Evolutionary conservation across 2,888 invertebrate species (phyloP).

Genomic region (Polietes domitor): DNA sequence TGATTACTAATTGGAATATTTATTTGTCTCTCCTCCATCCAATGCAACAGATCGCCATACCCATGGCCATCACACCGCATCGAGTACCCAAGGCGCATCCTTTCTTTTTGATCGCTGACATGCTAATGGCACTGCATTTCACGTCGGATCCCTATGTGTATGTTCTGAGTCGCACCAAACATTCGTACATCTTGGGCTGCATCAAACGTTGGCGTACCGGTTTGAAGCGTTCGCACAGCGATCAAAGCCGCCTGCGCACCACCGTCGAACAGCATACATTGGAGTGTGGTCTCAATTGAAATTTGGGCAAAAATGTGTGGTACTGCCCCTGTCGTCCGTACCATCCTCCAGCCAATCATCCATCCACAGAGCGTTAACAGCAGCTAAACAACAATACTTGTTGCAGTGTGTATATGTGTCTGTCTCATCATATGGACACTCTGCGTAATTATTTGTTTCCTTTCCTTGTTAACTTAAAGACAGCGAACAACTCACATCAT

Average conservation of each 20-base stretch:
- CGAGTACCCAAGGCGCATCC: constrained; percentile 74
- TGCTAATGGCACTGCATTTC: constrained; percentile 90
- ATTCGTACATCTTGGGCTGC: constrained; percentile 77
- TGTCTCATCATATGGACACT: too few relatives aligned
- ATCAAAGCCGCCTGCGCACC: constrained; percentile 79
- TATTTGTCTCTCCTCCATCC: constrained; percentile 46
- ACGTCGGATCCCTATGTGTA: constrained; percentile 92
- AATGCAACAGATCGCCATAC: constrained; percentile 84
- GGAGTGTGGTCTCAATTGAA: constrained; percentile 76
- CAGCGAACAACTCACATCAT: not conserved
- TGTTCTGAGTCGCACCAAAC: constrained; percentile 86
- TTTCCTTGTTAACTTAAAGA: not conserved
- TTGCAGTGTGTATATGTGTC: too few relatives aligned
- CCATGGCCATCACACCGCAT: constrained; percentile 81
- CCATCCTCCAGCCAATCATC: too few relatives aligned
- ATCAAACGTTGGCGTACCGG: constrained; percentile 78
- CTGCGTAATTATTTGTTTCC: constrained; percentile 38
- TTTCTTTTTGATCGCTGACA: constrained; percentile 85
- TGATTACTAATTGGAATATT: not conserved
- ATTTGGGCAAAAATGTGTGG: not conserved
- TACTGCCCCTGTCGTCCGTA: too few relatives aligned
- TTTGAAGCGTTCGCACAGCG: constrained; percentile 77
- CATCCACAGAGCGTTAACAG: too few relatives aligned
- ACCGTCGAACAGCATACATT: constrained; percentile 78
- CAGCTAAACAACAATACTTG: too few relatives aligned